Percentiles rank a stretch among this genome's conserved stretches.
Conservation (phyloP, 2,797 vertebrate species). For the Paramormyrops hopkinsi region DNA sequence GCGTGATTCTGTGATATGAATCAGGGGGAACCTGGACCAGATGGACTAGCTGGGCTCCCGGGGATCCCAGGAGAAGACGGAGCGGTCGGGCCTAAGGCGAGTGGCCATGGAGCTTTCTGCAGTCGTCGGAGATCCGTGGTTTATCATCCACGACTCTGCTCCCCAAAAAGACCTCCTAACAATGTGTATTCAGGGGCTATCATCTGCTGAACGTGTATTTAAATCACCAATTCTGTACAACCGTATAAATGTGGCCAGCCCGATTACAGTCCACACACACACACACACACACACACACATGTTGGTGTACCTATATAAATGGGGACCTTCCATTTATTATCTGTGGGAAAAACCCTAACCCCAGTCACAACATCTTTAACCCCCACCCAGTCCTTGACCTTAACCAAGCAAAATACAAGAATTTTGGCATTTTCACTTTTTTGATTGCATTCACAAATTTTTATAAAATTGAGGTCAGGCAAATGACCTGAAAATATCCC, state of each 20-base stretch:
- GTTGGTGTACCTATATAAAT: neutral
- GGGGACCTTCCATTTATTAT: neutral
- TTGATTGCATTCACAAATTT: neutral
- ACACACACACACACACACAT: neutral
- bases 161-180: neutral
- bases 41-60: conserved; percentile 62
- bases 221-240: neutral
- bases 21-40: conserved; percentile 67
- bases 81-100: conserved; percentile 68
- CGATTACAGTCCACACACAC: neutral
- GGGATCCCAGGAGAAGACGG: conserved; percentile 73
- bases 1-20: neutral
- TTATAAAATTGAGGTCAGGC: neutral
- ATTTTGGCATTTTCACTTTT: neutral
- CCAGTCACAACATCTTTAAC: neutral
- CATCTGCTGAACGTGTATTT: neutral
- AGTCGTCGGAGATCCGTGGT: neutral
- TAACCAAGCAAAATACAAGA: neutral
- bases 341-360: neutral
- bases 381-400: neutral
- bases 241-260: neutral
- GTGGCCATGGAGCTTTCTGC: neutral
- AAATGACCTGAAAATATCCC: neutral
- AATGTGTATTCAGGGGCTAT: neutral
- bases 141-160: neutral